Evolutionary conservation across 2,797 vertebrate species (phyloP).

Genomic region (Phylloscopus collybita): DNA sequence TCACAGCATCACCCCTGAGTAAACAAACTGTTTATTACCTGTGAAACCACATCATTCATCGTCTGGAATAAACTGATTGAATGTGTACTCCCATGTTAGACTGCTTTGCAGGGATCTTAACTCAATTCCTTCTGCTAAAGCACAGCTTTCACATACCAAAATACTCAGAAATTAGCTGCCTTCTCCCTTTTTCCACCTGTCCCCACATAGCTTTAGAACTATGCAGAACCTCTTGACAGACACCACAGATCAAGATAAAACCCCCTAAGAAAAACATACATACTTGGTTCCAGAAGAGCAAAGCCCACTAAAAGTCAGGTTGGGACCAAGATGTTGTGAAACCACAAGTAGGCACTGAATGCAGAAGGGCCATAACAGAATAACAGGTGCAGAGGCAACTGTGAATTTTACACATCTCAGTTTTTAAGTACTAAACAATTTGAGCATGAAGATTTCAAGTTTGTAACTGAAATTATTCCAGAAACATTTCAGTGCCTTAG

Average conservation of each 20-base stretch:
- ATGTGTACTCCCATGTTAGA: neutral
- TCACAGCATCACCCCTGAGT: fast-evolving
- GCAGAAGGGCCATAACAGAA: neutral
- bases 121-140: neutral
- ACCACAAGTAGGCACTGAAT: fast-evolving
- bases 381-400: neutral
- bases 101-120: neutral
- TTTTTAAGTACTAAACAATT: neutral
- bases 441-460: neutral
- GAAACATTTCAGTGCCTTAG: neutral
- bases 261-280: fast-evolving
- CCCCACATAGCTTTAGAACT: neutral
- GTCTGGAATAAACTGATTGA: neutral
- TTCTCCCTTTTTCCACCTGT: neutral
- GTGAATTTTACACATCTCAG: neutral
- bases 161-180: neutral
- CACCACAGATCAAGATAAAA: neutral
- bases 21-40: neutral
- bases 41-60: no score
- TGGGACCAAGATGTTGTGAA: neutral
- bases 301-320: neutral
- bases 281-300: neutral
- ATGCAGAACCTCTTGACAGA: neutral
- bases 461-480: neutral
- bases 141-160: neutral